These are phyloP conservation scores for Pristionchus exspectatus DNA, from an alignment of 2,888 invertebrate genomes.

Conservation along the genomic window DNA sequence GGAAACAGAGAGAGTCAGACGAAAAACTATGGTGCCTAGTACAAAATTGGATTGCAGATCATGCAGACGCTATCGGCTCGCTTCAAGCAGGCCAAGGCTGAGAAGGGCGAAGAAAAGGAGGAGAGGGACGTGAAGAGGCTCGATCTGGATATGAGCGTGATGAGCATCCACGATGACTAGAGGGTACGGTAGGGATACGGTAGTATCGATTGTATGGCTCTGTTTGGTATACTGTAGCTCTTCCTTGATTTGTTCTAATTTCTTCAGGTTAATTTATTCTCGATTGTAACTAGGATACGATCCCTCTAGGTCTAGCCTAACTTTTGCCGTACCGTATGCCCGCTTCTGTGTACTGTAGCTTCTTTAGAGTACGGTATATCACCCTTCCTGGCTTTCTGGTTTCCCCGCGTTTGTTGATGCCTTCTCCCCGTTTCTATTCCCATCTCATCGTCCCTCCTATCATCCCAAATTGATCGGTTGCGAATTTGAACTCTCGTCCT, in stretches of 20 bases:
- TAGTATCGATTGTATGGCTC: neutral
- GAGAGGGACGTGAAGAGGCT: constrained; percentile 5
- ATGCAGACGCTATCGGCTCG: constrained; percentile 54
- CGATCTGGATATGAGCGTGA: constrained; percentile 43
- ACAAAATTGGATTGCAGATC: constrained; percentile 1
- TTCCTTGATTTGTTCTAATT: neutral
- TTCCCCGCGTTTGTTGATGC: neutral
- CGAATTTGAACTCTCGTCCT: constrained; percentile 30
- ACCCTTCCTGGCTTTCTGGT: neutral
- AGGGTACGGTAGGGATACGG: neutral
- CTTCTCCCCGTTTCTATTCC: neutral
- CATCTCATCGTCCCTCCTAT: neutral
- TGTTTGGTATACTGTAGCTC: neutral
- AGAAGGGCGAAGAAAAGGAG: neutral
- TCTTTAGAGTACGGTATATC: neutral
- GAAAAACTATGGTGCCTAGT: neutral
- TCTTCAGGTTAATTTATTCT: too few relatives aligned
- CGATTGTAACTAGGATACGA: neutral
- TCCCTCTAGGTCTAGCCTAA: too few relatives aligned
- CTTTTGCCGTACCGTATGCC: neutral
- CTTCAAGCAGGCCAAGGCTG: constrained; percentile 49
- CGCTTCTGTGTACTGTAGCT: too few relatives aligned
- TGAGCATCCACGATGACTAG: constrained; percentile 48
- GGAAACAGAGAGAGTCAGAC: neutral
- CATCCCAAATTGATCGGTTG: neutral